Evolutionary conservation across 2,888 invertebrate genomes (phyloP), one percentile per base, ranked within the genome.

Genomic region (Acrobasis suavella): DNA sequence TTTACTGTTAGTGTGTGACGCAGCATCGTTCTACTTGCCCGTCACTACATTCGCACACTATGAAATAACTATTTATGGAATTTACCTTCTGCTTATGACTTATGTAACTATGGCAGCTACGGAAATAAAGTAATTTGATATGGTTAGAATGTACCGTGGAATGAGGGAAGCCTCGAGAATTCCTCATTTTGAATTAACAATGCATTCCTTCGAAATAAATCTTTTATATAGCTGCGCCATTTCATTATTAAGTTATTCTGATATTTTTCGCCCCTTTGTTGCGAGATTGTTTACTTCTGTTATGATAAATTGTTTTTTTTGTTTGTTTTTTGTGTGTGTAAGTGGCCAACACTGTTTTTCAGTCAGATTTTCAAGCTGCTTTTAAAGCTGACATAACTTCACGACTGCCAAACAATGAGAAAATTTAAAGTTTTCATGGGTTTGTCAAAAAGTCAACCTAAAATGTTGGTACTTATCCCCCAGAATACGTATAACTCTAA

Each of bases 91-190:
- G 56, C 5, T 14, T 37, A 52, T 32, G 16, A 16, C 2, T 14
- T 8, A n/a, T n/a, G n/a, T n/a, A 14, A 55, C 50, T 58, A 58
- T 9, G 38, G 50, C 17, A 32, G 14, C 42, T 32, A 58, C 69
- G 69, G 70, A 70, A 68, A 69, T 69, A 68, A 66, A 63, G 70
- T 69, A 68, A 72, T 72, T 72, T 71, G 68, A 71, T 72, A 70
- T 64, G 65, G 64, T 60, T 52, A 59, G 66, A 66, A 62, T 50
- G 60, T 64, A 68, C 66, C 63, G 67, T 64, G 62, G 67, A 65
- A 60, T 59, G 56, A 62, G 63, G 58, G 42, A 62, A 61, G 51
- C 62, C 46, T n/a, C 56, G 59, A 64, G 64, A 64, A 58, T 67
- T 65, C 39, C 63, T 64, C 63, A 65, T 64, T 67, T 60, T 55